phyloP scores from a whole-genome alignment of 2,888 invertebrate species.

The Ectropis crepuscularia region DNA sequence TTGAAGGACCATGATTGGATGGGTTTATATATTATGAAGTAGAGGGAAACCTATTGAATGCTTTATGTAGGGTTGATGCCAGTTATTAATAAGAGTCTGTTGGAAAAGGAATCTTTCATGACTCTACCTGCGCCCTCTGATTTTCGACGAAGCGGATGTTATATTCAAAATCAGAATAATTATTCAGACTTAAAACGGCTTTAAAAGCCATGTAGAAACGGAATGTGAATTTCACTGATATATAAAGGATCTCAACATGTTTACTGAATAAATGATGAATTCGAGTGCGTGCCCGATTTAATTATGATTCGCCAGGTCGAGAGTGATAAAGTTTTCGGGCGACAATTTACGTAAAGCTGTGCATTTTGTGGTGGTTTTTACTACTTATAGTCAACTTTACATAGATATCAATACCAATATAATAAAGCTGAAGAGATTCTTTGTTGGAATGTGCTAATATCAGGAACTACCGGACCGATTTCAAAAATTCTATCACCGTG shows the following conservation, averaged over 20 bases:
- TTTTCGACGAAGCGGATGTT: slow-evolving; percentile 26
- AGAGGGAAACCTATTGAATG: slow-evolving; percentile 20
- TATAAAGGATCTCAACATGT: slow-evolving; percentile 42
- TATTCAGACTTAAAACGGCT: slow-evolving; percentile 1
- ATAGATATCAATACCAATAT: too few species aligned
- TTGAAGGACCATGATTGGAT: slow-evolving; percentile 13
- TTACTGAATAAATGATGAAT: slow-evolving; percentile 45
- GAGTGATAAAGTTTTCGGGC: slow-evolving; percentile 22
- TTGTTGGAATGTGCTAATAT: too few species aligned
- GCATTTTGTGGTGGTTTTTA: slow-evolving; percentile 10
- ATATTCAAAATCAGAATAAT: slow-evolving; percentile 32
- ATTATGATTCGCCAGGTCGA: slow-evolving; percentile 28
- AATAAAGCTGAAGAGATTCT: too few species aligned
- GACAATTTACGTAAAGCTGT: slow-evolving; percentile 19
- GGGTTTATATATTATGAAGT: slow-evolving; percentile 14
- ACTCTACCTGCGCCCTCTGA: slow-evolving; percentile 24
- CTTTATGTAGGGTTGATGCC: slow-evolving; percentile 20
- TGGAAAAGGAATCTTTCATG: slow-evolving; percentile 34
- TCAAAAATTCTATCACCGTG: too few species aligned
- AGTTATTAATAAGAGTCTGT: slow-evolving; percentile 22
- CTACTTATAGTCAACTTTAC: too few species aligned
- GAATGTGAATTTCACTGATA: slow-evolving; percentile 37
- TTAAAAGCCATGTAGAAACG: slow-evolving; percentile 3
- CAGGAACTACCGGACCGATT: too few species aligned
- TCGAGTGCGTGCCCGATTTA: slow-evolving; percentile 37